Conservation (phyloP, 2,113 vertebrate species). For the Dascyllus trimaculatus region DNA sequence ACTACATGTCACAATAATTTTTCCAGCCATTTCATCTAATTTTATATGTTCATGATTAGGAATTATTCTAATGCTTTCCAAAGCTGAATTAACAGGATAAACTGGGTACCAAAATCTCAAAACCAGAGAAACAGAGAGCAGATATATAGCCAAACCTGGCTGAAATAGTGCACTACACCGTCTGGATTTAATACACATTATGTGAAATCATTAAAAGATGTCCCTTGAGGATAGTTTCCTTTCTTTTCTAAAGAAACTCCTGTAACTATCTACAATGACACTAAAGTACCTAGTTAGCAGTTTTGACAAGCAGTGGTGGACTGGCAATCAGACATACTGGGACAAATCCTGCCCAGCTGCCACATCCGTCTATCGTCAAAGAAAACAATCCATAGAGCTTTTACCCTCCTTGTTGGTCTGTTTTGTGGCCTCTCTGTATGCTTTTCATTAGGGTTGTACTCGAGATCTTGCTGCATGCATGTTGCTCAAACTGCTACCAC, state of each 20-base stretch:
- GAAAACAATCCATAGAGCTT: too few species aligned
- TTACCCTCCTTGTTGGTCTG: too few species aligned
- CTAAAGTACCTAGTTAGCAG: neutral
- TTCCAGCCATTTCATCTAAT: slow-evolving; percentile 2
- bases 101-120: neutral
- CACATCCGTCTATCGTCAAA: too few species aligned
- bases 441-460: too few species aligned
- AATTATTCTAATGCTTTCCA: slow-evolving; percentile 28
- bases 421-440: too few species aligned
- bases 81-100: slow-evolving; percentile 5
- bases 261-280: neutral
- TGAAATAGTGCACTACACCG: neutral
- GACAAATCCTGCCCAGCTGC: too few species aligned
- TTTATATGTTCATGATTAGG: slow-evolving; percentile 25
- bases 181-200: slow-evolving; percentile 14
- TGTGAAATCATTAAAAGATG: neutral
- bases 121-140: neutral
- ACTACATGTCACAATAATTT: slow-evolving; percentile 3
- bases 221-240: neutral
- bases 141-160: neutral
- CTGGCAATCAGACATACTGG: neutral
- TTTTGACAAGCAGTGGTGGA: neutral
- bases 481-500: too few species aligned
- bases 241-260: neutral
- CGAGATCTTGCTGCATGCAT: too few species aligned